Conservation (phyloP, 2,888 invertebrate genomes). For the Drosophila phalerata region DNA sequence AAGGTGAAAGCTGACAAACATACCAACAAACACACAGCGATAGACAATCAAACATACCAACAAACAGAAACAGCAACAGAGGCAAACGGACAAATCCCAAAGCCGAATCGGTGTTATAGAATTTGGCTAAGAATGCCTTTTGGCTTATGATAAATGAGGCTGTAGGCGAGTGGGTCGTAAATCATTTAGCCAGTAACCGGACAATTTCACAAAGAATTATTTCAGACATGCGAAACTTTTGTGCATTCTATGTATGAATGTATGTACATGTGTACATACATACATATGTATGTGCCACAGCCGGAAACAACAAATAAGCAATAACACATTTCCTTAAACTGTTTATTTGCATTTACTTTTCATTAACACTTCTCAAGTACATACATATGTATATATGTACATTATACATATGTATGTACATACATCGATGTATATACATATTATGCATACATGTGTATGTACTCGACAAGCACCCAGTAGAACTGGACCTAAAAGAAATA, state of each 20-base stretch:
- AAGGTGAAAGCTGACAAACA: constrained; percentile 60
- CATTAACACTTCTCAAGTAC: background rate
- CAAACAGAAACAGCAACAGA: constrained; percentile 16
- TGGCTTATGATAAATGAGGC: constrained; percentile 71
- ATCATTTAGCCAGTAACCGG: constrained; percentile 46
- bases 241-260: constrained; percentile 19
- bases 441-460: too few relatives aligned
- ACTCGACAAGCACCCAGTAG: too few relatives aligned
- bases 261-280: constrained; percentile 2
- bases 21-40: constrained; percentile 14
- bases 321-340: background rate
- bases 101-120: constrained; percentile 38
- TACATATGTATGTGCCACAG: background rate
- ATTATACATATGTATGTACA: background rate
- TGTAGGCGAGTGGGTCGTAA: constrained; percentile 56
- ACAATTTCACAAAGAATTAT: constrained; percentile 42
- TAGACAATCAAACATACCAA: constrained; percentile 19
- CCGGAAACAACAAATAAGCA: background rate
- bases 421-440: background rate
- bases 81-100: constrained; percentile 26
- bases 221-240: constrained; percentile 32
- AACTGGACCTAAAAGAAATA: too few relatives aligned
- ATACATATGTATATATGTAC: background rate
- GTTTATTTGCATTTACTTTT: background rate
- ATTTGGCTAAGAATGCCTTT: constrained; percentile 49